Base-by-base conservation (phyloP, 2,888 invertebrate genomes). In the Pseudeuparius sepicola region DNA sequence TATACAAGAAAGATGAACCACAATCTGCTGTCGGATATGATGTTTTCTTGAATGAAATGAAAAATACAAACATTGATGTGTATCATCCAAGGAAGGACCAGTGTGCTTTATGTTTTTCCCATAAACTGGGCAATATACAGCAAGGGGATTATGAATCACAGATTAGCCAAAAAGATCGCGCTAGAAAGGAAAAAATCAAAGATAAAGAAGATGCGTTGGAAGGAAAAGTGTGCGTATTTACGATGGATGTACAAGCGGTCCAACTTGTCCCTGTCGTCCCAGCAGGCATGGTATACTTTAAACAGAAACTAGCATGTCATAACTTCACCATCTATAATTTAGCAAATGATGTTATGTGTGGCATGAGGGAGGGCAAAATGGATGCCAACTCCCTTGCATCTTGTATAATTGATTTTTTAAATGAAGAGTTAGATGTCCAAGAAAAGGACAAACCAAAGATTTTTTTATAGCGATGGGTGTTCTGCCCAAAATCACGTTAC, bases 241-340 rank as follows among this genome's bases (percentile, higher is more conserved):
- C 35, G 6, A 38, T 42, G 34, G 42, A 42, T 23, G 25, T 42
- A 25, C 38, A 42, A 18, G 30, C 41, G n/a, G 38, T 42, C 4
- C 24, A 43, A 13, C 34, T 39, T 30, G 20, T 34, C n/a, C n/a
- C n/a, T n/a, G n/a, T n/a, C n/a, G n/a, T n/a, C 9, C 15, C 26
- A 11, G 40, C 35, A 5, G 23, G 41, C 12, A 31, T 29, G 17
- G n/a, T 43, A 7, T 43, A 43, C 33, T 42, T 37, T 27, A 42
- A 36, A 34, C 37, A 24, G 16, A 32, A 32, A 24, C 17, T 24
- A 3, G 9, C 27, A n/a, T 11, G 27, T 6, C 27, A 27, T 7
- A 27, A 27, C 13, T 27, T 27, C 13, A 3, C 27, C 10, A 13
- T 27, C 3, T 7, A 27, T 27, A 27, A 27, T 13, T 20, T 20